Base-by-base conservation (phyloP, 2,888 invertebrate genomes). In the Polia nebulosa region DNA sequence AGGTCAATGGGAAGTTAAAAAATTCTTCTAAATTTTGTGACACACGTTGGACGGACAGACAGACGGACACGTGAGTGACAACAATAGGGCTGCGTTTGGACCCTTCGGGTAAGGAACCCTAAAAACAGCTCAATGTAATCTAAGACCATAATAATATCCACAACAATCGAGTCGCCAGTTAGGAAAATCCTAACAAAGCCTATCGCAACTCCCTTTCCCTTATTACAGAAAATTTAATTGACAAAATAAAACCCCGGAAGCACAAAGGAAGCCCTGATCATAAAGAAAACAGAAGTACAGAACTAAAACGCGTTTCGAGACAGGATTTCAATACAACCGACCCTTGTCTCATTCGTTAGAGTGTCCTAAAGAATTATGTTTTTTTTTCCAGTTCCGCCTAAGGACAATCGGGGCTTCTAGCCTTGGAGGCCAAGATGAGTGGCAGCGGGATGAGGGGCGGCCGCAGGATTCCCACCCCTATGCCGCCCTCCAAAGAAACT, bases 401-500 rank as follows among this genome's bases (percentile, higher is more conserved):
- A 86, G 83, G 82, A 87, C 86, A 86, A 85, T 87, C 71, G 83
- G 78, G 66, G 85, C 82, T 63, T 87, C 70, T 83, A 69, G 53
- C 45, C 69, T 62, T 59, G 27, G 78, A 75, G 85, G 83, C 68
- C 77, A 83, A 81, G 85, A 94, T 95, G 95, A 94, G 91, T 87
- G 90, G 87, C 78, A 80, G 72, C 57, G 89, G 90, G 72, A 82
- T 88, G 84, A 88, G 87, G 83, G 94, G 94, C 81, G 94, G 94
- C 58, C 84, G 95, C 85, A 87, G 95, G 81, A 90, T 95, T 71
- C 95, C 95, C 84, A 95, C 95, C 65, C 95, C 95, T 11, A 94
- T 95, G 95, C 95, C 95, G 17, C 94, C 95, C 49, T 93, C 94
- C 32, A 93, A 81, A 53, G 87, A 88, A 75, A 79, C 81, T 72